Conservation (phyloP, 2,797 vertebrate genomes). For the Sphaeramia orbicularis region DNA sequence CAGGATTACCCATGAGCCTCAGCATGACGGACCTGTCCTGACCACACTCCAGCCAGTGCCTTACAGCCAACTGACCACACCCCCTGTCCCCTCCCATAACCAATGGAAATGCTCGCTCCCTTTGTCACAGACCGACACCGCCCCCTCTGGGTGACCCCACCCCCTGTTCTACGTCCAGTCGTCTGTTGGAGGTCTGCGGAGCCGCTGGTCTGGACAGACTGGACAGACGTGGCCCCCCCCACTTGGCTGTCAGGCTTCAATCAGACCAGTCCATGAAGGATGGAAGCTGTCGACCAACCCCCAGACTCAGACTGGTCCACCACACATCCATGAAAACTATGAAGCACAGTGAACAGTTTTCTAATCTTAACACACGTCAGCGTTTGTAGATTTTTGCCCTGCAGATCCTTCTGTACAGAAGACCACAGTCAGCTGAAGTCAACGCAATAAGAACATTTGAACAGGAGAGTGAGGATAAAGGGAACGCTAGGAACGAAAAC, state of each 20-base stretch:
- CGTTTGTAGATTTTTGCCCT: conserved; percentile 93
- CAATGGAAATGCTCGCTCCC: conserved; percentile 47
- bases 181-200: conserved; percentile 45
- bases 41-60: conserved; percentile 79
- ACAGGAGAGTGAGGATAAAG: conserved; percentile 62
- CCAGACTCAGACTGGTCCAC: conserved; percentile 87
- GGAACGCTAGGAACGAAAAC: conserved; percentile 30
- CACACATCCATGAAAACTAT: conserved; percentile 89
- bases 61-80: conserved; percentile 75
- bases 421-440: conserved; percentile 48
- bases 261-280: conserved; percentile 62
- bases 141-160: conserved; percentile 9
- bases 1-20: conserved; percentile 99
- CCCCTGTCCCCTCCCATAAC: conserved; percentile 34
- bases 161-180: conserved; percentile 38
- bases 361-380: conserved; percentile 73
- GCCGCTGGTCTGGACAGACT: conserved; percentile 41
- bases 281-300: conserved; percentile 86
- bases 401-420: too few relatives aligned
- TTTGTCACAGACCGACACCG: conserved; percentile 31
- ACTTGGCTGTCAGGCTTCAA: conserved; percentile 56
- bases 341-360: conserved; percentile 94
- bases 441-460: conserved; percentile 61
- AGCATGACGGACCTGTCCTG: conserved; percentile 91
- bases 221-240: conserved; percentile 32